Percentiles rank a stretch among this genome's conserved stretches.
phyloP scores from a whole-genome alignment of 2,113 vertebrate species.

The Austrofundulus limnaeus region DNA sequence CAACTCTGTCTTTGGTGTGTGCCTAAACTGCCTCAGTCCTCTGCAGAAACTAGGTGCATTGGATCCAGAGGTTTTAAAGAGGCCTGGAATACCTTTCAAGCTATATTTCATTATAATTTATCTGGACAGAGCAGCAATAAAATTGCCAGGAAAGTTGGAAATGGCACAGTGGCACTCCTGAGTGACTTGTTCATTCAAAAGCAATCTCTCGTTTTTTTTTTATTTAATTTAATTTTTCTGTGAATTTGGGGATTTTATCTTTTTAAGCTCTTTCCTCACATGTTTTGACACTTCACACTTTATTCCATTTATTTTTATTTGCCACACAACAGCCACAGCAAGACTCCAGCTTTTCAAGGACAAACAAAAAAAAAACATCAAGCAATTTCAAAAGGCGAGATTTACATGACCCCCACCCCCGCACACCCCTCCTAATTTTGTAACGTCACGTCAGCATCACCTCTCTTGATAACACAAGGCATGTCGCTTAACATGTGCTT shows the following conservation, averaged over 20 bases:
- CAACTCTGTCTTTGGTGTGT: background rate
- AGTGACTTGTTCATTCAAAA: constrained; percentile 60
- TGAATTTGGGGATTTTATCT: constrained; percentile 34
- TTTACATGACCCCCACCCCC: background rate
- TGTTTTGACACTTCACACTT: constrained; percentile 19
- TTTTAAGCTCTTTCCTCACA: constrained; percentile 26
- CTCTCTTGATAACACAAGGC: background rate
- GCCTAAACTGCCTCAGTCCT: constrained; percentile 16
- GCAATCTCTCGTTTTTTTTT: constrained; percentile 20
- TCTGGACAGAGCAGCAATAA: constrained; percentile 44
- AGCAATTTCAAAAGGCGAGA: background rate
- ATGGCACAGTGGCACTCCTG: constrained; percentile 41
- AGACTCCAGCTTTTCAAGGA: background rate
- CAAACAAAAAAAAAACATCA: constrained; percentile 22
- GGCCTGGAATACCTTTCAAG: constrained; percentile 54
- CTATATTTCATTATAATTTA: constrained; percentile 57
- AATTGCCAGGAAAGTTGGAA: constrained; percentile 58
- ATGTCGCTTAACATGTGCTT: background rate
- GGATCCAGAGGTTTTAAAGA: constrained; percentile 44
- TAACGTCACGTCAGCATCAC: background rate
- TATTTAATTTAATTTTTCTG: constrained; percentile 42
- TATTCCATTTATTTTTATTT: constrained; percentile 6
- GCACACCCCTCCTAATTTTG: no score
- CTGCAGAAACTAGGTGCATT: constrained; percentile 34
- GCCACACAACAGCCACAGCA: background rate